A percentile compares a stretch with the other conserved stretches of the same genome.
phyloP scores from a whole-genome alignment of 2,113 vertebrate species.

The Chroicocephalus ridibundus region DNA sequence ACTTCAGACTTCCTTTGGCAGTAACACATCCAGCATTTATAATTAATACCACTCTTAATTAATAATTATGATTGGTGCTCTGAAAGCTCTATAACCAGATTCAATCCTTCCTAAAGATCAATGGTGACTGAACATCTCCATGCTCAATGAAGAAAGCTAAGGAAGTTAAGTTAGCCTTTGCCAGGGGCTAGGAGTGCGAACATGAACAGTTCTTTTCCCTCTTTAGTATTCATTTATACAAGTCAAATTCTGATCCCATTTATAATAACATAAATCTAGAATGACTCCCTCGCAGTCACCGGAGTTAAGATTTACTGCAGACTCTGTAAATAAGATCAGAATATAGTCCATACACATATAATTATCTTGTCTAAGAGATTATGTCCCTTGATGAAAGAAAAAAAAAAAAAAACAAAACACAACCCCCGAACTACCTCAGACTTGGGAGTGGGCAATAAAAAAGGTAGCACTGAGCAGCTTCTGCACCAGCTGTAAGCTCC shows the following conservation, averaged over 20 bases:
- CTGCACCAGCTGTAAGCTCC: conserved; percentile 11
- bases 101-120: not conserved
- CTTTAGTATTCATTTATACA: conserved; percentile 47
- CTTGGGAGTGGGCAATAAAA: conserved; percentile 42
- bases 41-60: not conserved
- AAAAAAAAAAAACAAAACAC: not conserved
- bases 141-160: not conserved
- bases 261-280: conserved; percentile 45
- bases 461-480: conserved; percentile 14
- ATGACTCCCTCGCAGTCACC: not conserved
- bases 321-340: conserved; percentile 38
- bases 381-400: not conserved
- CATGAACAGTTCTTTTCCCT: not conserved
- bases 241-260: conserved; percentile 54
- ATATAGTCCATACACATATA: conserved; percentile 1
- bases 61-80: not conserved
- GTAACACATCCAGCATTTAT: not conserved
- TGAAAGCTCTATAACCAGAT: not conserved
- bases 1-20: not conserved
- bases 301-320: conserved; percentile 41
- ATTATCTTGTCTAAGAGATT: conserved; percentile 43
- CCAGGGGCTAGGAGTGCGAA: conserved; percentile 4
- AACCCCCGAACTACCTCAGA: not conserved
- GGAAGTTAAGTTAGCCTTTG: conserved; percentile 19
- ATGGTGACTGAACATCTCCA: not conserved